Evolutionary conservation across 2,113 vertebrate genomes (phyloP), one percentile per base, ranked within the genome.

Genomic region (Anser brachyrhynchus): DNA sequence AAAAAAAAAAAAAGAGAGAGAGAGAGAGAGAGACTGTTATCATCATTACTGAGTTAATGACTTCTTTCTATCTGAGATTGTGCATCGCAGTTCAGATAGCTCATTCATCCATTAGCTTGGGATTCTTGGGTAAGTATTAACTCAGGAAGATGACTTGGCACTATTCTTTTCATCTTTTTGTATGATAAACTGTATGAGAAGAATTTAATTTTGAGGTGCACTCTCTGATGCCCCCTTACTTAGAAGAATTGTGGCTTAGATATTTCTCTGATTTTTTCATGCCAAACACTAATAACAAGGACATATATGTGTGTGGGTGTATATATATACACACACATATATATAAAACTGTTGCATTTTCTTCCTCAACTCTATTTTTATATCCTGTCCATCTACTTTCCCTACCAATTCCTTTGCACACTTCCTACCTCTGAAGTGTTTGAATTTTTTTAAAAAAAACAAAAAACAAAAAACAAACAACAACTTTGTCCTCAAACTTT

Each of bases 341-440:
- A 7, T 18, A 41, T 19, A 64, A 18, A 12, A 25, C 22, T 22
- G 4, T 28, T 54, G 3, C 8, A 43, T 54, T 43, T 49, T 84
- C 39, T 76, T 54, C 11, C 10, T 85, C 10, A 37, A 33, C 58
- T 88, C 5, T 49, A 22, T 80, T 91, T 65, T 55, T 17, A 66
- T 26, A 37, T 26, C 9, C 11, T 59, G 19, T 11, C 18, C 6
- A 39, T 18, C 7, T 59, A 51, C 16, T 11, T 58, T 88, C 11
- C 66, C 23, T 75, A 29, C 16, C 0, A 0, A 23, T 25, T 71
- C 3, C 22, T 67, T 54, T 17, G 7, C 23, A 18, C 2, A 23
- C 52, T 87, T 75, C 13, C 77, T 13, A 84, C 28, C 15, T 39
- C 10, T 58, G 6, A 23, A 66, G 4, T 14, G 1, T 37, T 14